Base-by-base conservation (phyloP, 2,113 vertebrate genomes). In the Pluvianellus socialis region DNA sequence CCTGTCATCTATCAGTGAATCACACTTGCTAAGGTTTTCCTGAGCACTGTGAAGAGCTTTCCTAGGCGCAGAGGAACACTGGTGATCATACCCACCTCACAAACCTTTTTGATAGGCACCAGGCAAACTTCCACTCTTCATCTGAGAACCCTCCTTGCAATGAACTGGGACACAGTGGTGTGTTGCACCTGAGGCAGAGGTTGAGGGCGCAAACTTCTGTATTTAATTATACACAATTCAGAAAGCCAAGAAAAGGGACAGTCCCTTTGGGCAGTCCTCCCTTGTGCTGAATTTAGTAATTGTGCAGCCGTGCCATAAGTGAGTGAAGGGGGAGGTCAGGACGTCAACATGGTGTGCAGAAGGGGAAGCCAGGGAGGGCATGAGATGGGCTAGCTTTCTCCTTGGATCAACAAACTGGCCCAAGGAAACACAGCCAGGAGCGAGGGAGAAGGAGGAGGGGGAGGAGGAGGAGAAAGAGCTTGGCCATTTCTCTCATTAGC, bases 301-400 rank as follows among this genome's bases (percentile, higher is more conserved):
- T 7, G 7, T 3, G 5, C 14, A 45, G 35, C n/a, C 33, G 52
- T n/a, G 63, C 19, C 12, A 2, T 22, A 8, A 73, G 4, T 6
- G 22, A 67, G 3, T 2, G 47, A 32, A 52, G 13, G 5, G 8
- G 23, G 40, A 8, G 5, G 24, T 23, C 1, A 0, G 9, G 19
- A 3, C 14, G 6, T 61, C 62, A 52, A 38, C 16, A 11, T 1
- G 10, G 9, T 5, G 6, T 50, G 16, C 32, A 21, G 17, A 35
- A 45, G 56, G 6, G 32, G 32, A 73, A 24, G 65, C 9, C 44
- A 58, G 7, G 17, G 20, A 61, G 15, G 9, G 9, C 17, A 18
- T 32, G 14, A 79, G 32, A 35, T 28, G 24, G 50, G 16, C 20
- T 65, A 33, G 45, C 35, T 35, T 86, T 55, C 28, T 45, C 38